Conservation (phyloP, 2,888 invertebrate species). For the Cerastis rubricosa region DNA sequence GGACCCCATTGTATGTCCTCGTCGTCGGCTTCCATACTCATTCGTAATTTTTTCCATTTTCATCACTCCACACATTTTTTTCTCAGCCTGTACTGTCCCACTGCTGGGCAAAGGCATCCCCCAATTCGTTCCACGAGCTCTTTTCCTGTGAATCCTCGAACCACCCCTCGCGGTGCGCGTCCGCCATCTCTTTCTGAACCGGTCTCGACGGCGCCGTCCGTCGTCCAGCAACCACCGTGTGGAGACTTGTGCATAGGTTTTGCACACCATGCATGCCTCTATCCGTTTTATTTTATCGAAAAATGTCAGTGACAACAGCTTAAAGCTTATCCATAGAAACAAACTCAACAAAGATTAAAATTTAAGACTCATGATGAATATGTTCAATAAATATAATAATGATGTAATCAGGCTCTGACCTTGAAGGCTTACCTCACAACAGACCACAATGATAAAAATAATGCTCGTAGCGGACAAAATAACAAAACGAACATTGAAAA, state of each 20-base stretch:
- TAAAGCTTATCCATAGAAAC: background rate
- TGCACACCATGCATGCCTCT: too few species aligned
- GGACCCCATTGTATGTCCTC: too few species aligned
- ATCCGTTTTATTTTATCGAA: background rate
- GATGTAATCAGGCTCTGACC: background rate
- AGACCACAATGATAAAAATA: background rate
- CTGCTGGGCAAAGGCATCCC: too few species aligned
- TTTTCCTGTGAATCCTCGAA: too few species aligned
- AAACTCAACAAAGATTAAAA: background rate
- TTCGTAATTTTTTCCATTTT: background rate
- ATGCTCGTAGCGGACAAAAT: background rate
- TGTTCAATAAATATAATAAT: background rate
- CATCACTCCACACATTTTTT: background rate
- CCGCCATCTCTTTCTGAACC: too few species aligned
- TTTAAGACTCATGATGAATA: background rate
- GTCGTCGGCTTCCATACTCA: background rate
- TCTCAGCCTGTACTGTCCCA: too few species aligned
- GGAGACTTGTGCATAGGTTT: too few species aligned
- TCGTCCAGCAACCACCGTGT: too few species aligned
- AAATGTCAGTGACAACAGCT: background rate
- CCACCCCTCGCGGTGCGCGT: too few species aligned
- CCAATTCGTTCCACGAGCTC: too few species aligned
- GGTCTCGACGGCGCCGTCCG: too few species aligned
- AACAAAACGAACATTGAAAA: background rate
- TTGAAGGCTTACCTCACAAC: background rate